Percentiles rank a stretch among this genome's conserved stretches.
Evolutionary conservation across 2,888 invertebrate genomes (phyloP).

Genomic region (Oscheius sp.): DNA sequence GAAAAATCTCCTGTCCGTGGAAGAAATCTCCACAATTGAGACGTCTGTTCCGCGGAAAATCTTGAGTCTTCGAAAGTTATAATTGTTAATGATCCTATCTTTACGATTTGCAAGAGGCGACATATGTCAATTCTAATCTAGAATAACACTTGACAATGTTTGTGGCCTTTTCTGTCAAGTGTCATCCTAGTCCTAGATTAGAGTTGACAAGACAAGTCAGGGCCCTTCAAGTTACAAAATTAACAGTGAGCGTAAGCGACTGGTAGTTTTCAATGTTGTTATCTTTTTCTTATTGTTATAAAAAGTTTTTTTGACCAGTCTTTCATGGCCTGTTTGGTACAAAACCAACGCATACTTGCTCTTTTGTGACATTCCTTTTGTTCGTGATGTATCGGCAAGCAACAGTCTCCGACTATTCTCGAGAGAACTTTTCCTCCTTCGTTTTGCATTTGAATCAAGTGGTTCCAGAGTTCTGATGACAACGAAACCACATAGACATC

Average conservation of each 20-base stretch:
- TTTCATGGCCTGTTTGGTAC: not conserved
- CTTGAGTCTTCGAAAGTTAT: slow-evolving; percentile 40
- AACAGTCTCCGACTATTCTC: not conserved
- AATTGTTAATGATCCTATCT: not conserved
- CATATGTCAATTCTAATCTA: no score
- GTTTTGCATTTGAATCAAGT: not conserved
- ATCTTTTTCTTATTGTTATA: not conserved
- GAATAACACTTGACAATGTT: no score
- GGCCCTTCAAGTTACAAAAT: no score
- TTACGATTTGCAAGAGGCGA: no score
- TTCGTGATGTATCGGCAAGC: no score
- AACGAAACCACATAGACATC: not conserved
- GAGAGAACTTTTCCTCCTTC: not conserved
- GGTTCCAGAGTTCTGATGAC: not conserved
- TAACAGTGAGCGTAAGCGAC: no score
- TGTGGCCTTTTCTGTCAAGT: no score
- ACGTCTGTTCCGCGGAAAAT: slow-evolving; percentile 49
- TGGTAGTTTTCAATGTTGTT: no score
- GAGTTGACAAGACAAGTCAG: no score
- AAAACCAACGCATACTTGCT: not conserved
- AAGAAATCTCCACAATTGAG: slow-evolving; percentile 38
- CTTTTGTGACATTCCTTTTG: no score
- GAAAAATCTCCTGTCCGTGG: slow-evolving; percentile 40
- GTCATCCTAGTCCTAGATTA: no score
- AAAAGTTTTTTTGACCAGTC: not conserved